These are phyloP conservation scores for Vanessa cardui DNA, from an alignment of 2,888 invertebrate species.

Conservation along the genomic window DNA sequence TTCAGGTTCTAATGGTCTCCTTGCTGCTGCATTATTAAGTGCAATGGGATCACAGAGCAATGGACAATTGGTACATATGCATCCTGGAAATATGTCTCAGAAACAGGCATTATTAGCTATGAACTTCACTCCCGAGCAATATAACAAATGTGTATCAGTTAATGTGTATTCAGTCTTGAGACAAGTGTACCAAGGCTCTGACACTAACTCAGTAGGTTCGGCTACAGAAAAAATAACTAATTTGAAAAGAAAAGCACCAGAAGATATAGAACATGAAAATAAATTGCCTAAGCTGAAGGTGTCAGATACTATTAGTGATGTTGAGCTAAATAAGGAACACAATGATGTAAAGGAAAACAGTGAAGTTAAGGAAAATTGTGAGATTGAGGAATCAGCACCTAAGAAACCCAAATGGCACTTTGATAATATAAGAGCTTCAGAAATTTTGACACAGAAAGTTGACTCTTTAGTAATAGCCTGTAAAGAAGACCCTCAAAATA, in stretches of 20 bases:
- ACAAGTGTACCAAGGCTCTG: slow-evolving; percentile 85
- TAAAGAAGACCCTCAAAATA: slow-evolving; percentile 92
- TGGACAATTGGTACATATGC: slow-evolving; percentile 88
- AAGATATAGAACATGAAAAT: slow-evolving; percentile 48
- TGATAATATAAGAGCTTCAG: slow-evolving; percentile 86
- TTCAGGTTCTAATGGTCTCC: slow-evolving; percentile 92
- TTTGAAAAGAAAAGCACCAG: slow-evolving; percentile 59
- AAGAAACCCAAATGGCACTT: slow-evolving; percentile 87
- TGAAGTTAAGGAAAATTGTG: slow-evolving; percentile 34
- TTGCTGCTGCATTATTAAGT: slow-evolving; percentile 92
- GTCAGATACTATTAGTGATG: slow-evolving; percentile 31
- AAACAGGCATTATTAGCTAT: slow-evolving; percentile 90
- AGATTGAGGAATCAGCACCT: slow-evolving; percentile 37
- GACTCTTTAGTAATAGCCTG: slow-evolving; percentile 90
- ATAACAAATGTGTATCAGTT: slow-evolving; percentile 87
- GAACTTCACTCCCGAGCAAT: slow-evolving; percentile 89
- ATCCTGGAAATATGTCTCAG: slow-evolving; percentile 91
- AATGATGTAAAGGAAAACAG: not conserved
- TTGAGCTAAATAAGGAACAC: slow-evolving; percentile 26
- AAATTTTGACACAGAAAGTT: slow-evolving; percentile 84
- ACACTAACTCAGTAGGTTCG: slow-evolving; percentile 53
- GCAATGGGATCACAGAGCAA: slow-evolving; percentile 86
- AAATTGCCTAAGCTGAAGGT: slow-evolving; percentile 60
- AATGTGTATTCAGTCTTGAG: slow-evolving; percentile 90
- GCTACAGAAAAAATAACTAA: slow-evolving; percentile 51